A percentile compares a stretch with the other conserved stretches of the same genome.
phyloP scores from a whole-genome alignment of 2,797 vertebrate species.

The Sebastolobus alascanus region DNA sequence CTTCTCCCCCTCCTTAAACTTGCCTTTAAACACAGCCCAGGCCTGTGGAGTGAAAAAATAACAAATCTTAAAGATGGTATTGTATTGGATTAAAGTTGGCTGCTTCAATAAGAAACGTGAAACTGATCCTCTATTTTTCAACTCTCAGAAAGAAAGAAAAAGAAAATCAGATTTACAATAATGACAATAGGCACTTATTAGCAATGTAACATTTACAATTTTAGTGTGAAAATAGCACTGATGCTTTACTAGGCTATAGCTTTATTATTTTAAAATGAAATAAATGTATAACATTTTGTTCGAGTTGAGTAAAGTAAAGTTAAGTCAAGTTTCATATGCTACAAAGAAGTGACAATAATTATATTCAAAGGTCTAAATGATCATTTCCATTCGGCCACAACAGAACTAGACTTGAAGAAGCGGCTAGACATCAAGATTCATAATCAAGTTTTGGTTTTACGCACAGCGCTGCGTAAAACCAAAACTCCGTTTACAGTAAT shows the following conservation, averaged over 20 bases:
- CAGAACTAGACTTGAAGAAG: background rate
- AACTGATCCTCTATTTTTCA: background rate
- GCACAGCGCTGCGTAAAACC: conserved; percentile 1
- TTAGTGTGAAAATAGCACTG: background rate
- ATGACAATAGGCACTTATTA: background rate
- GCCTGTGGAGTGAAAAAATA: conserved; percentile 82
- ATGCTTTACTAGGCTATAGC: background rate
- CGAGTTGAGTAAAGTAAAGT: background rate
- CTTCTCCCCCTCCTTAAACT: conserved; percentile 98
- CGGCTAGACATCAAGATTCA: background rate
- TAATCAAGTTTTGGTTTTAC: conserved; percentile 5
- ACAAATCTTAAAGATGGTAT: background rate
- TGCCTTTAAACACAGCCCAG: conserved; percentile 99
- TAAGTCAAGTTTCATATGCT: accelerated
- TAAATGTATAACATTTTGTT: background rate
- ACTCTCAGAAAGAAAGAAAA: background rate
- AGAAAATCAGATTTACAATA: background rate
- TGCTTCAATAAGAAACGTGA: background rate
- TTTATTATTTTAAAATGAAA: background rate
- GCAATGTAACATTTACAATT: background rate
- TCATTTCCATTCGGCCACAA: background rate
- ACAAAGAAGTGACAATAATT: background rate
- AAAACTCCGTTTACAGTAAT: background rate
- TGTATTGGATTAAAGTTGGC: background rate
- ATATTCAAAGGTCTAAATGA: background rate